Base-by-base conservation (phyloP, 2,797 vertebrate genomes). In the Carcharodon carcharias region DNA sequence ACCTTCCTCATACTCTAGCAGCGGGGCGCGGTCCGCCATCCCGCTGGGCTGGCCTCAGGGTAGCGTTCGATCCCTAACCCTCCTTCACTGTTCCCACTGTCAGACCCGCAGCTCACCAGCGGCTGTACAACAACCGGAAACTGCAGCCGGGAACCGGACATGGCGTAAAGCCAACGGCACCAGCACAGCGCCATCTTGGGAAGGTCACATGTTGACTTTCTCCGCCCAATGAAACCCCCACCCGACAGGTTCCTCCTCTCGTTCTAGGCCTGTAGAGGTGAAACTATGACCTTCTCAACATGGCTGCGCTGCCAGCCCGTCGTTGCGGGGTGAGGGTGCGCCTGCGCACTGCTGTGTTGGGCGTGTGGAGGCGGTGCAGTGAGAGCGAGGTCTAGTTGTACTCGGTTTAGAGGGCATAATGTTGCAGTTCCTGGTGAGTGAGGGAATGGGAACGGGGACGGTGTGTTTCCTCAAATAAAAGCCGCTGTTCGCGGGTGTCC, bases 1-100 rank as follows among this genome's bases (percentile, higher is more conserved):
- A 97, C 98, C 98, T 98, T 99, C 98, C 97, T 99, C 99, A 98
- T 99, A 99, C 97, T 99, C 98, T 96, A 99, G 98, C 96, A 99
- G 98, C 97, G 99, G 99, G 97, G 99, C 99, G 97, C 98, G 98
- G 97, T 99, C 99, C 96, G 98, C 98, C 99, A 98, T 98, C 96
- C 96, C 97, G 87, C 80, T 40, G 21, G 18, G 23, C 85, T 26
- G 1, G 31, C 31, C 16, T 45, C 80, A 40, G 80, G 5, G 18
- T 31, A 73, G 26, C 6, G 0, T 23, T 73, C 71, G 8, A n/a
- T 63, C 26, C 28, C 71, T 73, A 0, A 73, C 71, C 28, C 71
- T 50, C 45, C 45, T 45, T 50, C 45, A 50, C 45, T 50, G 45
- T 50, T 50, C 45, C 45, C 45, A 50, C 45, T 50, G 45, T 1